Percentiles rank a stretch among this genome's conserved stretches.
phyloP scores from a whole-genome alignment of 2,888 invertebrate genomes.

The Tanytarsus gracilentus region DNA sequence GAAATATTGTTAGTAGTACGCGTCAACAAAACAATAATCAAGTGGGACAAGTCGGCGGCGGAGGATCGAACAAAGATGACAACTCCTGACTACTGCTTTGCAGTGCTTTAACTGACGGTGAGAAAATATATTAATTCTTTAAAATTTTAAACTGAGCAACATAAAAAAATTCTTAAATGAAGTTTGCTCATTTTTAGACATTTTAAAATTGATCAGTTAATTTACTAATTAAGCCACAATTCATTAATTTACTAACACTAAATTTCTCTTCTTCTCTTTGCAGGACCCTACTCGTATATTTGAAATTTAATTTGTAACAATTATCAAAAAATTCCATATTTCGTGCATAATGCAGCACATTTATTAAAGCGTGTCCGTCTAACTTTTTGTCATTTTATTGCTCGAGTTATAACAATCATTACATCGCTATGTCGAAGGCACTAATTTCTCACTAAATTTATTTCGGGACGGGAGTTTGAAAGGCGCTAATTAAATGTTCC shows the following conservation, averaged over 20 bases:
- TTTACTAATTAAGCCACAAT: no score
- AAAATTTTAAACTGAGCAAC: neutral
- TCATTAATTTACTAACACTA: no score
- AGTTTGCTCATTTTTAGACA: neutral
- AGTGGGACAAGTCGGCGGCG: constrained; percentile 52
- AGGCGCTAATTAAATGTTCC: neutral
- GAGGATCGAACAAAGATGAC: constrained; percentile 76
- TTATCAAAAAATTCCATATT: constrained; percentile 39
- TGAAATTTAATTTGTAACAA: constrained; percentile 42
- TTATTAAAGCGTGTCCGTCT: constrained; percentile 34
- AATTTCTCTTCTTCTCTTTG: constrained; percentile 30
- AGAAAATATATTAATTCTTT: constrained; percentile 54
- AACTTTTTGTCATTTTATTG: constrained; percentile 5
- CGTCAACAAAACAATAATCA: constrained; percentile 43
- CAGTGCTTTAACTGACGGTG: constrained; percentile 96
- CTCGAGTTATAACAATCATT: neutral
- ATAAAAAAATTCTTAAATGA: neutral
- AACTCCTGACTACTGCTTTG: constrained; percentile 98
- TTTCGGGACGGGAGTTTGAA: no score
- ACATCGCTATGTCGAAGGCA: neutral
- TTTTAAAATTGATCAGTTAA: no score
- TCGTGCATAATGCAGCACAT: constrained; percentile 42
- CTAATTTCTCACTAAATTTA: no score
- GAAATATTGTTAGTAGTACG: constrained; percentile 35
- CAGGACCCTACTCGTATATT: constrained; percentile 32